Percentiles rank a stretch among this genome's conserved stretches.
These are phyloP conservation scores for Eublepharis macularius DNA, from an alignment of 2,113 vertebrate species.

Conservation along the genomic window DNA sequence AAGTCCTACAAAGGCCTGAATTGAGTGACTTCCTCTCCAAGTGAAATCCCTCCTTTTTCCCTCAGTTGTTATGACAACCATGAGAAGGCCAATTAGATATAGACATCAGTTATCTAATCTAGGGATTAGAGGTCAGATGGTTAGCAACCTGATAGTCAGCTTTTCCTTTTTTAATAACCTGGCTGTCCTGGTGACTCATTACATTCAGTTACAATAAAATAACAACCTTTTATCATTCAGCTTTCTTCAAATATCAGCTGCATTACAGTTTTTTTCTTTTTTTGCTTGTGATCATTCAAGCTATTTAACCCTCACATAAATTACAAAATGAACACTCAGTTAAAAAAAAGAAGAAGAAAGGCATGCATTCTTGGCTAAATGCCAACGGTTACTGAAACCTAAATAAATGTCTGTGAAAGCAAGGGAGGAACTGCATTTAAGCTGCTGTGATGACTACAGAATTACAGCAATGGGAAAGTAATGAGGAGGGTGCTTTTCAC, in stretches of 20 bases:
- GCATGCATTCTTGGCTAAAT: neutral
- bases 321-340: neutral
- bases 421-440: neutral
- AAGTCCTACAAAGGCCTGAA: neutral
- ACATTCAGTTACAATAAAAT: neutral
- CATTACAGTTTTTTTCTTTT: neutral
- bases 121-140: constrained; percentile 16
- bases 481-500: neutral
- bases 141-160: neutral
- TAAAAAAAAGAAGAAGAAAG: neutral
- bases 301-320: neutral
- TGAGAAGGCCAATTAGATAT: constrained; percentile 24
- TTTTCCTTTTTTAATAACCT: constrained; percentile 14
- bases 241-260: neutral
- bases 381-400: constrained; percentile 1
- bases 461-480: neutral
- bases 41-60: neutral
- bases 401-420: constrained; percentile 2
- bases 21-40: neutral
- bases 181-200: neutral
- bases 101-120: too few species aligned
- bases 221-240: neutral
- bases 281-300: neutral
- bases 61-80: constrained; percentile 10
- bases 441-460: constrained; percentile 9